Percentiles rank a stretch among this genome's conserved stretches.
Conservation (phyloP, 2,888 invertebrate genomes). For the Nowickia ferox region DNA sequence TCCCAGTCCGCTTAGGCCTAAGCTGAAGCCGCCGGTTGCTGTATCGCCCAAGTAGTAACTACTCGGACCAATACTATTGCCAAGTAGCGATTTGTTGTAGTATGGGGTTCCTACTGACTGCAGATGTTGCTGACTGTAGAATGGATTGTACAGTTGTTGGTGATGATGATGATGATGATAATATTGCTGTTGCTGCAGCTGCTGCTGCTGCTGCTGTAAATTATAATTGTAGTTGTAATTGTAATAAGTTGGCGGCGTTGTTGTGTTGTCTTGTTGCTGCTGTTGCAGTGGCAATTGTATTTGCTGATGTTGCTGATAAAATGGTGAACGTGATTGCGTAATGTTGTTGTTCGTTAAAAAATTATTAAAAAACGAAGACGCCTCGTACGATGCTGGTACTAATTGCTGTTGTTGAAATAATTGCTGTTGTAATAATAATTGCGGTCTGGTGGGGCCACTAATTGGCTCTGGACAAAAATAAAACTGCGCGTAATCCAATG, state of each 20-base stretch:
- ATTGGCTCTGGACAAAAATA: slow-evolving; percentile 83
- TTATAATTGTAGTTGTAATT: slow-evolving; percentile 71
- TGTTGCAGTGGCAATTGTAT: slow-evolving; percentile 59
- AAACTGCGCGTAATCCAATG: slow-evolving; percentile 83
- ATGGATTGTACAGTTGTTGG: slow-evolving; percentile 74
- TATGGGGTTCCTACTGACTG: slow-evolving; percentile 74
- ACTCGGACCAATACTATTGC: slow-evolving; percentile 67
- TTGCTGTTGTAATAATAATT: slow-evolving; percentile 77
- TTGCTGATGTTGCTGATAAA: slow-evolving; percentile 63
- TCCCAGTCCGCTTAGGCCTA: slow-evolving; percentile 67
- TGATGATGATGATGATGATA: slow-evolving; percentile 74
- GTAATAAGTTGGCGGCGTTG: slow-evolving; percentile 71
- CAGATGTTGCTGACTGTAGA: slow-evolving; percentile 78
- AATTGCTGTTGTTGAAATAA: slow-evolving; percentile 75
- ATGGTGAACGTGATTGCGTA: slow-evolving; percentile 58
- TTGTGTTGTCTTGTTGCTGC: slow-evolving; percentile 63
- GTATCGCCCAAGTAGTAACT: slow-evolving; percentile 72
- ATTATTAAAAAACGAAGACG: slow-evolving; percentile 72
- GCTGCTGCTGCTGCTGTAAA: slow-evolving; percentile 74
- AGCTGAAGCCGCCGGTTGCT: slow-evolving; percentile 64
- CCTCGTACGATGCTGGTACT: slow-evolving; percentile 75
- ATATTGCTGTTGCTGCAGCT: slow-evolving; percentile 67
- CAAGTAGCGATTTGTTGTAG: slow-evolving; percentile 73
- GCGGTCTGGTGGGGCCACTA: slow-evolving; percentile 80
- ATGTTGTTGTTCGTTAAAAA: slow-evolving; percentile 62